Evolutionary conservation across 2,888 invertebrate species (phyloP), one percentile per base, ranked within the genome.

Genomic region (Sinopyrophorus schimmeli): DNA sequence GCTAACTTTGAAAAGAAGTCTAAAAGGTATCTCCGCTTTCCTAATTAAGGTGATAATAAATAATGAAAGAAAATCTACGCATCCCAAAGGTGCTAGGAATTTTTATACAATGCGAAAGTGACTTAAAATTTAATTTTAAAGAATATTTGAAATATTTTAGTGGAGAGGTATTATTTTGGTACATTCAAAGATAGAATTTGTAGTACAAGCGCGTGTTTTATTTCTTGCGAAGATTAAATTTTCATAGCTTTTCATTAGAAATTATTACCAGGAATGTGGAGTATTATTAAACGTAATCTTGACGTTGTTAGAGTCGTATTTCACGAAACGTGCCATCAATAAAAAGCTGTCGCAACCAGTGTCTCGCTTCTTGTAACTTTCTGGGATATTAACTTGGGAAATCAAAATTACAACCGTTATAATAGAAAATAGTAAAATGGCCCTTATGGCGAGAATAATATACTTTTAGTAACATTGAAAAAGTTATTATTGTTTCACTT

Each of bases 351-450:
- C 52, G 23, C 47, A 42, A 40, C 26, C 47, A 47, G 16, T 40
- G 47, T 47, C 51, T 51, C 35, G 31, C 39, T 51, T 40, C 46
- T 47, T 51, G 40, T 46, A 40, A 42, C 47, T 54, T 54, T 54
- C 50, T 46, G 37, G 31, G 30, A 53, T 50, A 46, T 43, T 51
- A 52, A 43, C 53, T 54, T 47, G 35, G 34, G 47, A 54, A 47
- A 52, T 52, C 52, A 54, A 48, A 54, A 54, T 54, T 54, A 54
- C 48, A 47, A 39, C 44, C 44, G 41, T 28, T 44, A 44, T 44
- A 54, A 51, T 44, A 52, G 46, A 44, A 48, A 39, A 46, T 37
- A 37, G 52, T 48, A 54, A 44, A 47, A 39, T 38, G 51, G 35
- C 47, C 34, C 37, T 50, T 53, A 30, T 31, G 12, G 34, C 23